These are phyloP conservation scores for Apis cerana DNA, from an alignment of 1,140 invertebrate species.

Conservation along the genomic window DNA sequence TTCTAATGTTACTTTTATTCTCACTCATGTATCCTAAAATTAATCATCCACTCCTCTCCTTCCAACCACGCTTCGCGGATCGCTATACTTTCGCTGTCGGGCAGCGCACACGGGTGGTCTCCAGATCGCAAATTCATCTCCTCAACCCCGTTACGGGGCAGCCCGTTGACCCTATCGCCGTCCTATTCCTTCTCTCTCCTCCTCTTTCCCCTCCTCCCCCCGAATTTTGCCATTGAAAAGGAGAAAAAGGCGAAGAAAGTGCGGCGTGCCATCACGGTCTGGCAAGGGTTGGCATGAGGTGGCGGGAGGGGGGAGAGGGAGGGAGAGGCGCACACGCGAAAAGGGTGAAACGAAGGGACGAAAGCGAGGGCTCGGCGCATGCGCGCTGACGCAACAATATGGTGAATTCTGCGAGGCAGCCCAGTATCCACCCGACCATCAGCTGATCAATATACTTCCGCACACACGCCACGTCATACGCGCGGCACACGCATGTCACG, in stretches of 20 bases:
- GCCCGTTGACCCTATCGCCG: not conserved
- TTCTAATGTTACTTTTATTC: no score
- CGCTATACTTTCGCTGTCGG: not conserved
- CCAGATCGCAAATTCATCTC: slow-evolving; percentile 11
- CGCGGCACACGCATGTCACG: slow-evolving; percentile 68
- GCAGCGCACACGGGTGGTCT: not conserved
- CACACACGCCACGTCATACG: slow-evolving; percentile 66
- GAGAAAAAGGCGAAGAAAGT: slow-evolving; percentile 10
- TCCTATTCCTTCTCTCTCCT: not conserved
- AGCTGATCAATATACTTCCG: slow-evolving; percentile 77
- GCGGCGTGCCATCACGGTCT: slow-evolving; percentile 20
- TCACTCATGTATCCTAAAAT: no score
- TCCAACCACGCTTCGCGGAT: no score
- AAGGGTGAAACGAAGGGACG: slow-evolving; percentile 30
- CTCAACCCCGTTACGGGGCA: not conserved
- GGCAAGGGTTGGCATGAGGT: not conserved
- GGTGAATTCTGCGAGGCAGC: slow-evolving; percentile 74
- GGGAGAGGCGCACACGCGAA: not conserved
- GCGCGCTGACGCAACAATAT: slow-evolving; percentile 71
- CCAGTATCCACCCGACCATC: slow-evolving; percentile 79
- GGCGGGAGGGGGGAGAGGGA: not conserved
- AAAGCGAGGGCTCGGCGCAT: slow-evolving; percentile 68
- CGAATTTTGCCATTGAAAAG: slow-evolving; percentile 31
- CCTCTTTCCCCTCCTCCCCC: no score
- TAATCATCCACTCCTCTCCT: no score